Base-by-base conservation (phyloP, 2,888 invertebrate genomes). In the Galerucella nymphaeae region DNA sequence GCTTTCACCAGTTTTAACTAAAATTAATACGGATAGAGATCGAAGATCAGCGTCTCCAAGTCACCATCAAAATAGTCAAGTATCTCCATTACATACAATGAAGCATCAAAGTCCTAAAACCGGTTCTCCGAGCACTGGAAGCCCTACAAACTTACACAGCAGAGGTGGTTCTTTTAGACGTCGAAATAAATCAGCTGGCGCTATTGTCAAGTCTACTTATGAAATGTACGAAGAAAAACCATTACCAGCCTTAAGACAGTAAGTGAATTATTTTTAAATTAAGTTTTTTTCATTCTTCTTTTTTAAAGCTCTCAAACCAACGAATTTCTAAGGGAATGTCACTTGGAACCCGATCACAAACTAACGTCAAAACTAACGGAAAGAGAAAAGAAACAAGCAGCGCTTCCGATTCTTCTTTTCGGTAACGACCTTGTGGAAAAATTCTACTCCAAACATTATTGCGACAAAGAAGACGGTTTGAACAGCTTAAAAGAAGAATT, bases 391-490 rank as follows among this genome's bases (percentile, higher is more conserved):
- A 94, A 95, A 82, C 93, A 97, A 85, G 97, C 97, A 0, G 95
- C 96, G 0, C 86, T 96, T 73, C 96, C 97, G 0, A 96, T 97
- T 82, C 89, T 96, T 69, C 95, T 97, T 57, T 97, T 97, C 87
- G 97, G 97, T 72, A 93, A 93, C 86, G 93, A 94, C 66, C 86
- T 97, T 88, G 97, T 96, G 2, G 96, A 96, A 85, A 94, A 94
- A 83, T 95, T 96, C 85, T 96, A 94, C 86, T 95, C 96, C 6
- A 95, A 96, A 81, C 95, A 94, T 85, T 96, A 94, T 86, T 90
- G 95, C 61, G 96, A 96, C 84, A 95, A 96, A 83, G 96, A 96
- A 84, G 95, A 96, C 82, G 96, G 96, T 0, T 85, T 96, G n/a
- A 90, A 92, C 75, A 89, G 91, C 18, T 86, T 96, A 58, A 90